phyloP scores from a whole-genome alignment of 2,113 vertebrate genomes.

The Mungos mungo region DNA sequence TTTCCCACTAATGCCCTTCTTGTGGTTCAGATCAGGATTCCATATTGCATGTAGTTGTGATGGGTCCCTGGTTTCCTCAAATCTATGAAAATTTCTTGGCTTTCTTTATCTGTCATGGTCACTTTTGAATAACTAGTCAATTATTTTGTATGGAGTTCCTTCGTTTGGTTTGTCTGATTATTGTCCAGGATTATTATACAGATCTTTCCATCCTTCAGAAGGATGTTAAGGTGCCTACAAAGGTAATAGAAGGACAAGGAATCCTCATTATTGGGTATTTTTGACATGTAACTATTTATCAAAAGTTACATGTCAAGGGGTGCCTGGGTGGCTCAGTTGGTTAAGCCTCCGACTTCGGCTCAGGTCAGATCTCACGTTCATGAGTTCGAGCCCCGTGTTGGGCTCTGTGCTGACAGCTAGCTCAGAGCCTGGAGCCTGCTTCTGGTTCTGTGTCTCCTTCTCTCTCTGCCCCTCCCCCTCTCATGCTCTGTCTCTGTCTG shows the following conservation, averaged over 20 bases:
- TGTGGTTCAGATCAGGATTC: not conserved
- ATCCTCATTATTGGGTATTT: not conserved
- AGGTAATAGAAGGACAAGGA: conserved; percentile 84
- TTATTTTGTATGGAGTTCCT: not conserved
- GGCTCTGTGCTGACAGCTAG: too few species aligned
- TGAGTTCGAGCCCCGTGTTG: too few species aligned
- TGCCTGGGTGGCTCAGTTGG: too few species aligned
- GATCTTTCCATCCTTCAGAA: conserved; percentile 94
- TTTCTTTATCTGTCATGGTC: not conserved
- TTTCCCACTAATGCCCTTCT: not conserved
- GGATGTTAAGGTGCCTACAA: conserved; percentile 94
- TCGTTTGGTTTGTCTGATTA: conserved; percentile 1
- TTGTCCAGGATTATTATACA: conserved; percentile 89
- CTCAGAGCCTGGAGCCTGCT: too few species aligned
- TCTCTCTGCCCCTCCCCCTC: too few species aligned
- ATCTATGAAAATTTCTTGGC: conserved; percentile 14
- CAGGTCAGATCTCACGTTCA: too few species aligned
- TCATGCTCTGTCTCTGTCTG: too few species aligned
- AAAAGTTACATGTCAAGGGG: too few species aligned
- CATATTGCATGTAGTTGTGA: not conserved
- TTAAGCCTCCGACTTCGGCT: too few species aligned
- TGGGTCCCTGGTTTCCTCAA: not conserved
- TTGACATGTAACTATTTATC: not conserved
- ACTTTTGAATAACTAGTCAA: not conserved
- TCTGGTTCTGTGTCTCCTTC: too few species aligned